Evolutionary conservation across 2,888 invertebrate genomes (phyloP).

Genomic region (Romanomermis culicivorax): DNA sequence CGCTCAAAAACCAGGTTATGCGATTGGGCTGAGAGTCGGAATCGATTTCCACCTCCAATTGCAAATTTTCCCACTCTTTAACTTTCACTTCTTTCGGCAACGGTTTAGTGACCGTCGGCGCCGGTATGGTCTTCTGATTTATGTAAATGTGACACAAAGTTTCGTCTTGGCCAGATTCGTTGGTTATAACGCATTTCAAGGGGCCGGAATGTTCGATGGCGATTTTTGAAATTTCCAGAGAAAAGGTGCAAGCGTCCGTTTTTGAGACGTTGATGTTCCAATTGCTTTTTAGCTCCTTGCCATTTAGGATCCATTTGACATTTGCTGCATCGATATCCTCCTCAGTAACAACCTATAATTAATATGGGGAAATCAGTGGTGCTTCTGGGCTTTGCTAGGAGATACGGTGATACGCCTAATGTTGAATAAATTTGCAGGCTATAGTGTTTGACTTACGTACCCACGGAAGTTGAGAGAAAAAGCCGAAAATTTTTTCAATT

Average conservation of each 20-base stretch:
- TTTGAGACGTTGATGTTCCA: not conserved
- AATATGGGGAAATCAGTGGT: too few species aligned
- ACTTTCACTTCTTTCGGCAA: not conserved
- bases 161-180: slow-evolving; percentile 1
- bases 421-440: too few species aligned
- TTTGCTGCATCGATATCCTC: not conserved
- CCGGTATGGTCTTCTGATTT: not conserved
- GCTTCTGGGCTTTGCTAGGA: too few species aligned
- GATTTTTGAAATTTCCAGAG: not conserved
- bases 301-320: slow-evolving; percentile 5
- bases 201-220: not conserved
- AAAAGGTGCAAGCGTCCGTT: not conserved
- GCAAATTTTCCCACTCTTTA: slow-evolving; percentile 1
- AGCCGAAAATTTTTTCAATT: too few species aligned
- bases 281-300: not conserved
- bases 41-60: not conserved
- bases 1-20: slow-evolving; percentile 19
- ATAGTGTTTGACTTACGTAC: too few species aligned
- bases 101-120: not conserved
- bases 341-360: not conserved
- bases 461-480: too few species aligned
- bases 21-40: not conserved
- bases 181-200: not conserved
- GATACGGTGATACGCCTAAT: too few species aligned
- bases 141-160: not conserved